A percentile compares a stretch with the other conserved stretches of the same genome.
Evolutionary conservation across 2,797 vertebrate species (phyloP).

Genomic region (Gadopsis marmoratus): DNA sequence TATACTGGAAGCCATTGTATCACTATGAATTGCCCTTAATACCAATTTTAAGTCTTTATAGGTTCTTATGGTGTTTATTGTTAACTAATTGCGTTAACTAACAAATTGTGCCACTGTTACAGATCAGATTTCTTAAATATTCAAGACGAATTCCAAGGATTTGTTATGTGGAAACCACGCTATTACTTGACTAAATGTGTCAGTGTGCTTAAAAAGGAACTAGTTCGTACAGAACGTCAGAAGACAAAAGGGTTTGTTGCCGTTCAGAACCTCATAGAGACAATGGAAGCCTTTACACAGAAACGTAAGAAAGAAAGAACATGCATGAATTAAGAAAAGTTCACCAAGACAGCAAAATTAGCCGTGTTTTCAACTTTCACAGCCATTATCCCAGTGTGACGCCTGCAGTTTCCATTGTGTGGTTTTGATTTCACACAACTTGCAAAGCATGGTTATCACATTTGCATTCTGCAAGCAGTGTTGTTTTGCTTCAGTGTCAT

Average conservation of each 20-base stretch:
- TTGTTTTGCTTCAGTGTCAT: conserved; percentile 49
- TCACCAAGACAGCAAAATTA: neutral
- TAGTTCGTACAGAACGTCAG: neutral
- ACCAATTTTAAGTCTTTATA: neutral
- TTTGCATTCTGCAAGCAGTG: conserved; percentile 28
- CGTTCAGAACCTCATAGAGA: neutral
- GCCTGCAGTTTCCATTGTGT: conserved; percentile 12
- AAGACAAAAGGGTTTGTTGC: neutral
- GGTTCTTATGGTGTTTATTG: conserved; percentile 1
- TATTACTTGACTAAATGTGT: neutral
- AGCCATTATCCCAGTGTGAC: conserved; percentile 20
- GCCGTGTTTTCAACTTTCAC: conserved; percentile 12
- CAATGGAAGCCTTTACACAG: neutral
- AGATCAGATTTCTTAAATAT: neutral
- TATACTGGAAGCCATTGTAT: neutral
- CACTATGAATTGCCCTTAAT: neutral
- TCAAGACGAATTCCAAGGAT: neutral
- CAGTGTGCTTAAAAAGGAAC: neutral
- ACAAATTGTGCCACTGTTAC: neutral
- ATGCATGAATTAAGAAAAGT: neutral
- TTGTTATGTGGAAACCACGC: neutral
- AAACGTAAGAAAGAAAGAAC: neutral
- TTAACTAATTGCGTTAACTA: neutral
- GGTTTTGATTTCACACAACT: conserved; percentile 4
- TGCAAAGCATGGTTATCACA: conserved; percentile 33